phyloP scores from a whole-genome alignment of 2,797 vertebrate genomes.

The Neosilurus hyrtlii region DNA sequence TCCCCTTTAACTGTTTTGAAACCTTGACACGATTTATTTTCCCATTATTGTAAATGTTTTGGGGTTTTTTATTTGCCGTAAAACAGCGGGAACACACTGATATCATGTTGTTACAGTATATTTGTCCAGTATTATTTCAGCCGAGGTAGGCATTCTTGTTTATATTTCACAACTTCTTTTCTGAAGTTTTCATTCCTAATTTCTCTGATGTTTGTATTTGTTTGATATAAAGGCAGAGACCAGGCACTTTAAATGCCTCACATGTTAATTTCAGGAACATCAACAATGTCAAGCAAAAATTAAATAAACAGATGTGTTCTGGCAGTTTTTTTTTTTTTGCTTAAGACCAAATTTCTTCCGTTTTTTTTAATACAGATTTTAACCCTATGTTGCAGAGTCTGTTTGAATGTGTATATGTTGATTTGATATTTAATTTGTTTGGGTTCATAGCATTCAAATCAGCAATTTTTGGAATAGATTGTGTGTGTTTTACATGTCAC shows the following conservation, averaged over 20 bases:
- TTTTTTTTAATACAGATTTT: constrained; percentile 20
- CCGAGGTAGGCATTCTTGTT: not conserved
- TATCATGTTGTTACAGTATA: not conserved
- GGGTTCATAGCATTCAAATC: constrained; percentile 12
- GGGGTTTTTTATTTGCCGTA: not conserved
- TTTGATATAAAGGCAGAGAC: constrained; percentile 8
- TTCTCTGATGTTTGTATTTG: constrained; percentile 3
- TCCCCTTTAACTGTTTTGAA: not conserved
- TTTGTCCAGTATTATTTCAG: constrained; percentile 10
- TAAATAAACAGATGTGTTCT: constrained; percentile 49
- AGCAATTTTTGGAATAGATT: not conserved
- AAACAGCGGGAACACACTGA: constrained; percentile 4
- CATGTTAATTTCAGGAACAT: constrained; percentile 40
- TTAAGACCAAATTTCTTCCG: constrained; percentile 29
- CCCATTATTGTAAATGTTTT: constrained; percentile 7
- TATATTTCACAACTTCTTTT: constrained; percentile 10
- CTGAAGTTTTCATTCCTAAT: constrained; percentile 3
- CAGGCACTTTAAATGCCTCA: not conserved
- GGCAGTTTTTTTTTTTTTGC: constrained; percentile 47
- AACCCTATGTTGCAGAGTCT: constrained; percentile 40
- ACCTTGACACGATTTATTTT: constrained; percentile 8
- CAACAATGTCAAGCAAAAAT: constrained; percentile 36
- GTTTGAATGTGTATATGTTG: constrained; percentile 15
- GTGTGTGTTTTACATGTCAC: not conserved
- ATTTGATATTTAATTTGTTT: constrained; percentile 24